Percentiles rank a stretch among this genome's conserved stretches.
Conservation (phyloP, 2,113 vertebrate genomes). For the Nerophis lumbriciformis region DNA sequence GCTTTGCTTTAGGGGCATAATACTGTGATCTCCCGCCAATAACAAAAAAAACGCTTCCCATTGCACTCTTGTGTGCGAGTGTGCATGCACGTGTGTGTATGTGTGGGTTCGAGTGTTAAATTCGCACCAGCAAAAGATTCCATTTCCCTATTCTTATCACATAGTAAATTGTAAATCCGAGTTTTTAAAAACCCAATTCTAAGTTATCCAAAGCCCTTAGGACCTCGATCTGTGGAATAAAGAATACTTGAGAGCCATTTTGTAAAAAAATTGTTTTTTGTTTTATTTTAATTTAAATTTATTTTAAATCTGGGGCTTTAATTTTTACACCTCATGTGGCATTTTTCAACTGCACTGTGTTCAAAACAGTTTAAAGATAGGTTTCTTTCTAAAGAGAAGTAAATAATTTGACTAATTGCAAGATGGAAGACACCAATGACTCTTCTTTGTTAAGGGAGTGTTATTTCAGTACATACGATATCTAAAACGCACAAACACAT, state of each 20-base stretch:
- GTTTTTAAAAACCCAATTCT: constrained; percentile 63
- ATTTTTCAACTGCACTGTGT: constrained; percentile 56
- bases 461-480: constrained; percentile 15
- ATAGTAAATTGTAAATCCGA: constrained; percentile 55
- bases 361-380: constrained; percentile 5
- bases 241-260: constrained; percentile 68
- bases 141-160: constrained; percentile 21
- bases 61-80: constrained; percentile 47
- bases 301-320: constrained; percentile 60
- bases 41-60: constrained; percentile 21
- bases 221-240: constrained; percentile 71
- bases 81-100: constrained; percentile 15
- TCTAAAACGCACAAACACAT: constrained; percentile 21
- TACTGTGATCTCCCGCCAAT: constrained; percentile 29
- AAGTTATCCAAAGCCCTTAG: constrained; percentile 65
- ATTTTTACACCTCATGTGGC: constrained; percentile 55
- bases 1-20: constrained; percentile 31
- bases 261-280: constrained; percentile 35
- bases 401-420: constrained; percentile 39
- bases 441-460: constrained; percentile 18
- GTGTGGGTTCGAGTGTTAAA: constrained; percentile 44
- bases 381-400: constrained; percentile 9
- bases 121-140: constrained; percentile 64
- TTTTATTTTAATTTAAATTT: constrained; percentile 32
- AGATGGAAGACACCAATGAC: constrained; percentile 18